A percentile compares a stretch with the other conserved stretches of the same genome.
These are phyloP conservation scores for Kobus ellipsiprymnus DNA, from an alignment of 2,113 vertebrate genomes.

Conservation along the genomic window DNA sequence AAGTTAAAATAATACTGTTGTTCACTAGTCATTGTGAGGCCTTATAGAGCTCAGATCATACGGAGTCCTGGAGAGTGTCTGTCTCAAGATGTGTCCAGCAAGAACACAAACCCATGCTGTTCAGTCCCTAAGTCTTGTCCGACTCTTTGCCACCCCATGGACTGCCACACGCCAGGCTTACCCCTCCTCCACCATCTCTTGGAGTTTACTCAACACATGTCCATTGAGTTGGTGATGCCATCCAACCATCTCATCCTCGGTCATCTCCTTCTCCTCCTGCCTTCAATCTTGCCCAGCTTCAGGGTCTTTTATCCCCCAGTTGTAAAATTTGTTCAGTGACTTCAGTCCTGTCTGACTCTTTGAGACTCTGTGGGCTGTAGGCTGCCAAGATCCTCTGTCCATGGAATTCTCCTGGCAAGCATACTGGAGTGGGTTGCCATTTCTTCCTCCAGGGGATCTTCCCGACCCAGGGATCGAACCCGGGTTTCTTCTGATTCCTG, in stretches of 20 bases:
- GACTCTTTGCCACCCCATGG: background rate
- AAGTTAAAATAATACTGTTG: background rate
- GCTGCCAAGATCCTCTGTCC: background rate
- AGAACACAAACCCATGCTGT: background rate
- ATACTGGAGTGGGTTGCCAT: background rate
- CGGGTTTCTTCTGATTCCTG: background rate
- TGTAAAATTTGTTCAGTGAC: background rate
- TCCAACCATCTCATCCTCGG: background rate
- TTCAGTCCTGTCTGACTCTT: background rate
- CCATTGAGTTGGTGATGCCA: background rate
- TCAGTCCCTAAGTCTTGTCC: background rate
- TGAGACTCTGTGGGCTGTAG: background rate
- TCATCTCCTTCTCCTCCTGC: background rate
- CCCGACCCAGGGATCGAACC: background rate
- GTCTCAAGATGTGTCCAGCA: background rate
- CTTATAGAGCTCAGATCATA: background rate
- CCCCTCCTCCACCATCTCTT: background rate
- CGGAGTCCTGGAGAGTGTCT: background rate
- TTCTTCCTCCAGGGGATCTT: background rate
- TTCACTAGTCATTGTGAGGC: background rate
- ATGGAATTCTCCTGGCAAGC: background rate
- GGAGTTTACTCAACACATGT: background rate
- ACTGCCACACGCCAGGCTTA: background rate
- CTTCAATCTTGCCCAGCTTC: background rate
- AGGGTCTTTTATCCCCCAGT: background rate